Percentiles rank a stretch among this genome's conserved stretches.
Evolutionary conservation across 2,113 vertebrate genomes (phyloP).

Genomic region (Myiozetetes cayanensis): DNA sequence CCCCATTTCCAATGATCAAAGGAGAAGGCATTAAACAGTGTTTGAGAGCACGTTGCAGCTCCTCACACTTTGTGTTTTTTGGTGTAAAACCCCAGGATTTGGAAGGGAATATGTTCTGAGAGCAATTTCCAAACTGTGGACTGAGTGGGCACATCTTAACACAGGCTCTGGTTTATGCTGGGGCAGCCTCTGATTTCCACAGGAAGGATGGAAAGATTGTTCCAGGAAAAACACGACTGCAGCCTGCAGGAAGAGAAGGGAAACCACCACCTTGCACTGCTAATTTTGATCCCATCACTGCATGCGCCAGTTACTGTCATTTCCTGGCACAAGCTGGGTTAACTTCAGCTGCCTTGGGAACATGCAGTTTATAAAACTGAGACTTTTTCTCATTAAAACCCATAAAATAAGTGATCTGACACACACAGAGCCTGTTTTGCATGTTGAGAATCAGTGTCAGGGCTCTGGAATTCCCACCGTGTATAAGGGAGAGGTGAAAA

Average conservation of each 20-base stretch:
- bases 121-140: not conserved
- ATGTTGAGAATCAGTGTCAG: not conserved
- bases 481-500: not conserved
- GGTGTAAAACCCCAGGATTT: not conserved
- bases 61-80: not conserved
- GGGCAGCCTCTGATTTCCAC: not conserved
- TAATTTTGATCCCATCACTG: not conserved
- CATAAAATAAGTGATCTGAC: not conserved
- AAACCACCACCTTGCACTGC: not conserved
- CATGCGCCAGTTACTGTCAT: not conserved
- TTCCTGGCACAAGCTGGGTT: not conserved
- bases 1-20: not conserved
- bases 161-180: not conserved
- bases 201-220: not conserved
- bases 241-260: not conserved
- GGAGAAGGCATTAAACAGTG: not conserved
- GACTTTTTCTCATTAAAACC: not conserved
- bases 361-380: not conserved
- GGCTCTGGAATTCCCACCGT: not conserved
- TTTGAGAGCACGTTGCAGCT: not conserved
- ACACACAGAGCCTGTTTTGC: not conserved
- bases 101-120: not conserved
- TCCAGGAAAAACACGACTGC: not conserved
- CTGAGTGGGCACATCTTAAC: not conserved
- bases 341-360: not conserved